Conservation (phyloP, 2,888 invertebrate species). For the Lordiphosa andalusiaca region DNA sequence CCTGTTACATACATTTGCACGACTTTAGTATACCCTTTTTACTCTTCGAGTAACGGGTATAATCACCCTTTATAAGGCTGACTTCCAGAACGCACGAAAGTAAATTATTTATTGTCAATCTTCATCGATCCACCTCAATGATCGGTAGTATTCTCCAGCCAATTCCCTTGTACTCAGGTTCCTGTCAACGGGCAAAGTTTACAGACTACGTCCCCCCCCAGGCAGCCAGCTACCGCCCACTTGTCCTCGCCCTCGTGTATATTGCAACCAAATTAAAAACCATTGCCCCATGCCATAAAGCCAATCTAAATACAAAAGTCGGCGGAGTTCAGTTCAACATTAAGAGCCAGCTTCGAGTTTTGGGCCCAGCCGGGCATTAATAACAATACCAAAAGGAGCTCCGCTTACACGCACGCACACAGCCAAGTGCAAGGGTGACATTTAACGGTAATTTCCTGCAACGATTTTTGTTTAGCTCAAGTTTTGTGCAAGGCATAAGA, state of each 20-base stretch:
- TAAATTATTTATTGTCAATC: too few species aligned
- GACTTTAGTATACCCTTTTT: too few species aligned
- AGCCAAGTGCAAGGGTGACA: conserved; percentile 52
- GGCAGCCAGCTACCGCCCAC: conserved; percentile 1
- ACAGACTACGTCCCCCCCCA: neutral
- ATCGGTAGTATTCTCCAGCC: too few species aligned
- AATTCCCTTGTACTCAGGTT: too few species aligned
- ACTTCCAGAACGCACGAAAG: too few species aligned
- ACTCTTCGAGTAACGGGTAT: too few species aligned
- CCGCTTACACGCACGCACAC: conserved; percentile 7
- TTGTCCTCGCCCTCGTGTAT: neutral
- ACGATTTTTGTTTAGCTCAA: conserved; percentile 51
- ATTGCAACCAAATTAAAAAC: conserved; percentile 3
- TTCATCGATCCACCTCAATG: neutral
- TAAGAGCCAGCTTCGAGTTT: conserved; percentile 32
- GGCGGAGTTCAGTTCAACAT: conserved; percentile 14
- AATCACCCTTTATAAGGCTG: too few species aligned
- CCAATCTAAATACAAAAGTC: conserved; percentile 24
- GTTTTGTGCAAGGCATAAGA: conserved; percentile 42
- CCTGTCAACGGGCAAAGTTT: neutral
- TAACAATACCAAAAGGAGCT: conserved; percentile 27
- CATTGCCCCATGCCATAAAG: conserved; percentile 10
- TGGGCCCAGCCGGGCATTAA: conserved; percentile 28
- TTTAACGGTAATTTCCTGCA: conserved; percentile 62
- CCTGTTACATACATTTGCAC: too few species aligned